Evolutionary conservation across 2,888 invertebrate genomes (phyloP).

Genomic region (Philereme vetulata): DNA sequence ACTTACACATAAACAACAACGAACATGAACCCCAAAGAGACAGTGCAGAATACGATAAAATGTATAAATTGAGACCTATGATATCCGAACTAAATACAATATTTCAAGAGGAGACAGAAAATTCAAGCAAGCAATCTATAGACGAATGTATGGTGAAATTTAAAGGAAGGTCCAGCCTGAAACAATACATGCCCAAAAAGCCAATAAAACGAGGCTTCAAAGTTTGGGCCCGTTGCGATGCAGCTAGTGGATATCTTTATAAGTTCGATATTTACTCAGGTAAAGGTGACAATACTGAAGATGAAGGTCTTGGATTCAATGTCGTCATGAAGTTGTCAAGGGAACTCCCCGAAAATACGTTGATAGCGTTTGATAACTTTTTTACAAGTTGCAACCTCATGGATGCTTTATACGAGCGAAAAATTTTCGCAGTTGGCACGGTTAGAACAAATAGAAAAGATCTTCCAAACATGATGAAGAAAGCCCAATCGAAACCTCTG

Average conservation of each 20-base stretch:
- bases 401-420: slow-evolving; percentile 27
- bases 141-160: slow-evolving; percentile 41
- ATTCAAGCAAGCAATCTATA: slow-evolving; percentile 33
- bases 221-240: slow-evolving; percentile 41
- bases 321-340: slow-evolving; percentile 24
- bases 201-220: slow-evolving; percentile 45
- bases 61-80: slow-evolving; percentile 40
- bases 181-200: slow-evolving; percentile 44
- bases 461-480: slow-evolving; percentile 22
- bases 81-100: slow-evolving; percentile 34
- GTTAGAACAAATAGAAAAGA: slow-evolving; percentile 30
- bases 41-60: slow-evolving; percentile 35
- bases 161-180: slow-evolving; percentile 40
- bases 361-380: slow-evolving; percentile 33
- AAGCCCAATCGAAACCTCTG: too few species aligned
- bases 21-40: slow-evolving; percentile 29
- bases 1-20: slow-evolving; percentile 41
- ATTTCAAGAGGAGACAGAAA: slow-evolving; percentile 31
- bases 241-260: slow-evolving; percentile 39
- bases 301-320: slow-evolving; percentile 34
- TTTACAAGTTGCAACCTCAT: slow-evolving; percentile 28
- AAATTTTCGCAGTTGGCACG: slow-evolving; percentile 29
- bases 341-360: slow-evolving; percentile 23
- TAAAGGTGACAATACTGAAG: slow-evolving; percentile 30
- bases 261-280: slow-evolving; percentile 41